A percentile compares a stretch with the other conserved stretches of the same genome.
These are phyloP conservation scores for Corynorhinus townsendii DNA, from an alignment of 2,113 vertebrate species.

Conservation along the genomic window DNA sequence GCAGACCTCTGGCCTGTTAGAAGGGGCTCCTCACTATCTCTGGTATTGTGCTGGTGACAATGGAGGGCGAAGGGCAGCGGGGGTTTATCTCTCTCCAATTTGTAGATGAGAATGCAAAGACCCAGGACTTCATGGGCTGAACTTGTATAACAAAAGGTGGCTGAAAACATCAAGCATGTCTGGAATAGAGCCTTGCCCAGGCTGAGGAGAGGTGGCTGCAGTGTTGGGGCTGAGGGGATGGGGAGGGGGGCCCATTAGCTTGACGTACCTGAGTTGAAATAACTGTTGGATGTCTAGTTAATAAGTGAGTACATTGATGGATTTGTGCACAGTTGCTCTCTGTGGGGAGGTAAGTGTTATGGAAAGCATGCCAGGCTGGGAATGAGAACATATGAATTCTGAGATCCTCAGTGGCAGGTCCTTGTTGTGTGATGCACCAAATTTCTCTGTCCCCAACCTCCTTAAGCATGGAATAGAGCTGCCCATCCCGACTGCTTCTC, in stretches of 20 bases:
- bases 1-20: neutral
- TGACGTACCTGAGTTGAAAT: neutral
- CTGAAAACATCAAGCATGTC: neutral
- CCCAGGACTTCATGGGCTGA: neutral
- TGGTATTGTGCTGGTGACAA: neutral
- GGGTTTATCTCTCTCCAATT: neutral
- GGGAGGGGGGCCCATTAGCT: no score
- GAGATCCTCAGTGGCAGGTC: neutral
- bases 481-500: fast-evolving
- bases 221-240: neutral
- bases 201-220: neutral
- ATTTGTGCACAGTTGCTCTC: neutral
- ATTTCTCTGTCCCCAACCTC: neutral
- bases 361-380: neutral
- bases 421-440: neutral
- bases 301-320: neutral
- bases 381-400: neutral
- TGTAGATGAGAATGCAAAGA: neutral
- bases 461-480: neutral
- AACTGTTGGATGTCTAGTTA: neutral
- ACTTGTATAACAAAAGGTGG: neutral
- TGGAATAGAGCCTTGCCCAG: neutral
- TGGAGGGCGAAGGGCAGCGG: neutral
- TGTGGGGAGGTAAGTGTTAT: neutral
- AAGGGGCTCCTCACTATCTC: neutral